These are phyloP conservation scores for Crepidodera aurea DNA, from an alignment of 2,888 invertebrate genomes.

Conservation along the genomic window DNA sequence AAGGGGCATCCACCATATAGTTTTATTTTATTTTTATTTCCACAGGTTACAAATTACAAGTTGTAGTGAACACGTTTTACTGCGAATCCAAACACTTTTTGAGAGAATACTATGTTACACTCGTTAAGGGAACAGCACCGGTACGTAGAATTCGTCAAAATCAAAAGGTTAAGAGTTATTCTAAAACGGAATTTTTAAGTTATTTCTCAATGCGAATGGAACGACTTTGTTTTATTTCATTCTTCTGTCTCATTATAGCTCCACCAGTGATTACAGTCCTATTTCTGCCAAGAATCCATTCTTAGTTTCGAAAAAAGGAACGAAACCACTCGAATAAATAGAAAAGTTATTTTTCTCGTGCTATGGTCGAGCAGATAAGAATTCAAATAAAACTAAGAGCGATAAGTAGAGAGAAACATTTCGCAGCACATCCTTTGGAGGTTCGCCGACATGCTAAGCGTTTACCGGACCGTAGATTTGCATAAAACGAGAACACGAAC, in stretches of 20 bases:
- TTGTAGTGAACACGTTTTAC: too few relatives aligned
- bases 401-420: conserved; percentile 16
- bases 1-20: too few relatives aligned
- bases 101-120: too few relatives aligned
- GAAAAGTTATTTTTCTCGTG: conserved; percentile 9
- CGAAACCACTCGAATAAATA: background rate
- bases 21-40: too few relatives aligned
- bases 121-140: too few relatives aligned
- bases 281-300: background rate
- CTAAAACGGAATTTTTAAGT: too few relatives aligned
- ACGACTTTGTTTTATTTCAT: too few relatives aligned
- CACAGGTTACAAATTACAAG: too few relatives aligned
- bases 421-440: conserved; percentile 25
- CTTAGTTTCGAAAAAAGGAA: conserved; percentile 2
- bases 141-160: too few relatives aligned
- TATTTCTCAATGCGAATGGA: too few relatives aligned
- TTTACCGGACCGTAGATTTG: conserved; percentile 30
- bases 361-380: conserved; percentile 13
- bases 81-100: too few relatives aligned
- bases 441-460: conserved; percentile 23
- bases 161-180: too few relatives aligned
- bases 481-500: conserved; percentile 27
- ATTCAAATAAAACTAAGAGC: conserved; percentile 22
- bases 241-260: background rate
- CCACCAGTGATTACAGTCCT: background rate